phyloP scores from a whole-genome alignment of 1,140 invertebrate species.

The Aphis craccivora region DNA sequence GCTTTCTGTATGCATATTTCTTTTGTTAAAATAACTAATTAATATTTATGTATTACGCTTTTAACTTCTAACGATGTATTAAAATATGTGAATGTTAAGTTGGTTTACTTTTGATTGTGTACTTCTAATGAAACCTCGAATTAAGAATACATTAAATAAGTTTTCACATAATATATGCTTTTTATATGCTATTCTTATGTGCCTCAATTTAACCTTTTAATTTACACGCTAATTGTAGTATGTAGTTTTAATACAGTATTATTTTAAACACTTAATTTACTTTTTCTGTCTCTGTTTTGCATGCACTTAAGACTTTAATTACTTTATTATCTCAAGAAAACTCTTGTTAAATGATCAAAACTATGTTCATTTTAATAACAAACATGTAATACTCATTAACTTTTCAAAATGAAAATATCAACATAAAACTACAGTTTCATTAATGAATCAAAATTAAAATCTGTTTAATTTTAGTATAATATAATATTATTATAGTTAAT shows the following conservation, averaged over 20 bases:
- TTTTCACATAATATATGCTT: neutral
- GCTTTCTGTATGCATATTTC: neutral
- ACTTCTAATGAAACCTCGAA: neutral
- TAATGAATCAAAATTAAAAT: constrained; percentile 10
- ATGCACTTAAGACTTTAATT: neutral
- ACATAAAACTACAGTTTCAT: neutral
- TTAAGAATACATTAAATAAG: neutral
- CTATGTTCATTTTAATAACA: neutral
- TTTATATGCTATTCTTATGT: neutral
- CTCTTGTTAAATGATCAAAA: neutral
- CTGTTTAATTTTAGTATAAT: neutral
- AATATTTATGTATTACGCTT: neutral
- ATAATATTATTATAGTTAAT: neutral
- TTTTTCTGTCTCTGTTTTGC: neutral
- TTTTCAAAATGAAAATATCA: constrained; percentile 6
- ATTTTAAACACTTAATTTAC: neutral
- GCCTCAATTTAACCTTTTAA: neutral
- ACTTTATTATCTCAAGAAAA: neutral
- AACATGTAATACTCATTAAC: neutral
- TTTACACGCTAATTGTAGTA: neutral
- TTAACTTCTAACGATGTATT: neutral
- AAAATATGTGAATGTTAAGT: neutral
- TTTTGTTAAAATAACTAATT: neutral
- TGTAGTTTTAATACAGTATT: neutral
- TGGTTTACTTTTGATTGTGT: neutral